Conservation (phyloP, 2,888 invertebrate genomes). For the Eupithecia pulchellata region DNA sequence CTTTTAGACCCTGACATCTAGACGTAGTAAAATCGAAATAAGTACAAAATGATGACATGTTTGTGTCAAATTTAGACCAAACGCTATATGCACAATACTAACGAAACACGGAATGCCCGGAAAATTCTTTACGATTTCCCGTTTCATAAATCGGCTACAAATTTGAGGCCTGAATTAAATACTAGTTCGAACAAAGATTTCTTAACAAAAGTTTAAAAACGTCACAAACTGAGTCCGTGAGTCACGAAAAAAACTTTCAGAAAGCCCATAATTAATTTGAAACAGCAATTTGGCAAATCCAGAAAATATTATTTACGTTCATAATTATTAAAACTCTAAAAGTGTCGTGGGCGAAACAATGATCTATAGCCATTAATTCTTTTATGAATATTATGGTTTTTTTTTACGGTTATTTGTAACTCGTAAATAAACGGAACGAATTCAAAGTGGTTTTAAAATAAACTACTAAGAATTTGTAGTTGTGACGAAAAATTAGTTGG, state of each 20-base stretch:
- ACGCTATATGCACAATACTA: too few relatives aligned
- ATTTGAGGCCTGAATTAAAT: not conserved
- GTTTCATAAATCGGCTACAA: too few relatives aligned
- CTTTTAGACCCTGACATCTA: too few relatives aligned
- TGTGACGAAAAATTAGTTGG: not conserved
- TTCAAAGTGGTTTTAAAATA: conserved; percentile 30
- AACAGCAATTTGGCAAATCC: conserved; percentile 66
- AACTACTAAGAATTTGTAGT: not conserved
- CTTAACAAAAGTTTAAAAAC: too few relatives aligned
- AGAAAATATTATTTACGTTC: conserved; percentile 64
- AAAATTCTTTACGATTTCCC: too few relatives aligned
- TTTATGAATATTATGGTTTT: conserved; percentile 51
- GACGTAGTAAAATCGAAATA: too few relatives aligned
- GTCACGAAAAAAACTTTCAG: not conserved
- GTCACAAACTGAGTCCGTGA: not conserved
- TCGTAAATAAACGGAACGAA: conserved; percentile 42
- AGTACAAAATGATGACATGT: too few relatives aligned
- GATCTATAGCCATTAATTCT: conserved; percentile 62
- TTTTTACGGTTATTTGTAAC: conserved; percentile 45
- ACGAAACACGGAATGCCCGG: too few relatives aligned
- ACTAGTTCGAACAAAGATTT: too few relatives aligned
- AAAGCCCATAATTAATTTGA: conserved; percentile 10
- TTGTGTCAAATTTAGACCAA: too few relatives aligned
- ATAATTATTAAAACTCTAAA: conserved; percentile 51
- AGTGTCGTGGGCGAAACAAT: conserved; percentile 56